phyloP scores from a whole-genome alignment of 2,888 invertebrate genomes.

The Microctonus aethiopoides region DNA sequence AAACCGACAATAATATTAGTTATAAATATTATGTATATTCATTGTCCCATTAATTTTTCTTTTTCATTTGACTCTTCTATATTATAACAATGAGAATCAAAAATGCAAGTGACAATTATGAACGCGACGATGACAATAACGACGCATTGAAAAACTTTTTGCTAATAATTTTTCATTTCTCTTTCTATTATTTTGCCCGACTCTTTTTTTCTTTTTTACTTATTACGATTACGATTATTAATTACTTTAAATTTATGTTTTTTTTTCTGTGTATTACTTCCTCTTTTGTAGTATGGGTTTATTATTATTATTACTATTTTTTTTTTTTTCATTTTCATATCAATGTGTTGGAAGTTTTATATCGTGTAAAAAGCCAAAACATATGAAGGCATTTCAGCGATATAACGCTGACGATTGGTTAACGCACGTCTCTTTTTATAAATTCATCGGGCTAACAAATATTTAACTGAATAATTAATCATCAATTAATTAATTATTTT shows the following conservation, averaged over 20 bases:
- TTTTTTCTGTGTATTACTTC: not conserved
- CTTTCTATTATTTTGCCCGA: slow-evolving; percentile 27
- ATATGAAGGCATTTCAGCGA: slow-evolving; percentile 62
- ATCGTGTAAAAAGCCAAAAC: slow-evolving; percentile 63
- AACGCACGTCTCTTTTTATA: slow-evolving; percentile 28
- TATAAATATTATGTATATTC: slow-evolving; percentile 39
- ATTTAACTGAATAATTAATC: slow-evolving; percentile 2
- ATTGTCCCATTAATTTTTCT: slow-evolving; percentile 14
- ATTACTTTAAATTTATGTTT: slow-evolving; percentile 9
- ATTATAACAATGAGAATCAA: not conserved
- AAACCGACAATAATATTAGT: slow-evolving; percentile 32
- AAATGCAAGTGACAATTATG: not conserved
- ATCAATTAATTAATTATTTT: not conserved
- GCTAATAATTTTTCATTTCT: slow-evolving; percentile 38
- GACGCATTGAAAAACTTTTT: slow-evolving; percentile 30
- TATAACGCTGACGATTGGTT: slow-evolving; percentile 31
- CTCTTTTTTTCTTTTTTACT: slow-evolving; percentile 24
- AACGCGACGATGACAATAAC: not conserved
- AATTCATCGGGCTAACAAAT: slow-evolving; percentile 29
- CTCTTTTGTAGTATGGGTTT: too few species aligned
- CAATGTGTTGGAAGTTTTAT: slow-evolving; percentile 30
- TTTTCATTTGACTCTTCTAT: not conserved
- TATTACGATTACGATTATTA: slow-evolving; percentile 34
- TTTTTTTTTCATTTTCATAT: slow-evolving; percentile 22
- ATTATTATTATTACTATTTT: slow-evolving; percentile 6